Base-by-base conservation (phyloP, 2,113 vertebrate species). In the Chelonoidis abingdonii region DNA sequence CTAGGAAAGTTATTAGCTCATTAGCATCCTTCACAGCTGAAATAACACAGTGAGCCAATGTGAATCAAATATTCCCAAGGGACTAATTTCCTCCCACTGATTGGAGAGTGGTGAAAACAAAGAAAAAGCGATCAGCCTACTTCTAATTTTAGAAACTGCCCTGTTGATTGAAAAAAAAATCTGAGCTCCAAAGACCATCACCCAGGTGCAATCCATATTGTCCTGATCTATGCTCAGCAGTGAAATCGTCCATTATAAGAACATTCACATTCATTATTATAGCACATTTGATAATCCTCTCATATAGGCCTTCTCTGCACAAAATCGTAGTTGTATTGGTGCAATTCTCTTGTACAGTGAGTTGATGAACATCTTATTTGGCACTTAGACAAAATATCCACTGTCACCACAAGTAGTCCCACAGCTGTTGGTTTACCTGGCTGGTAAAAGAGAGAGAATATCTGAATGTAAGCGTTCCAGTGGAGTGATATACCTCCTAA, bases 21-120 rank as follows among this genome's bases (percentile, higher is more conserved):
- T 98, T 98, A 97, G 56, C 94, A 94, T 97, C 92, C 95, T 97
- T 95, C 97, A 96, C 97, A 97, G 97, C 95, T 97, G 97, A 97
- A 97, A 97, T 97, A 97, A 97, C 97, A 96, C 91, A 57, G 92
- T 81, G 25, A 97, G 75, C 94, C 95, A 92, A 96, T 59, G 89
- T 86, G 97, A 96, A 89, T 91, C 88, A 79, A 93, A 83, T 0
- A 16, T 85, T 97, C 96, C 95, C 94, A 84, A 81, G 95, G 87
- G 96, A 49, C n/a, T 96, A 65, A 92, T 97, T 97, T 97, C 92
- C 83, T 94, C 83, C 92, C 38, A 17, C 91, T 97, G 96, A 97
- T 95, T 97, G 96, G 94, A 96, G 92, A 93, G 86, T 78, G 95
- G 89, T 94, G 96, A 96, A 96, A 97, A 97, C 90, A 96, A 96